Base-by-base conservation (phyloP, 1,140 invertebrate species). In the Melitaea cinxia region DNA sequence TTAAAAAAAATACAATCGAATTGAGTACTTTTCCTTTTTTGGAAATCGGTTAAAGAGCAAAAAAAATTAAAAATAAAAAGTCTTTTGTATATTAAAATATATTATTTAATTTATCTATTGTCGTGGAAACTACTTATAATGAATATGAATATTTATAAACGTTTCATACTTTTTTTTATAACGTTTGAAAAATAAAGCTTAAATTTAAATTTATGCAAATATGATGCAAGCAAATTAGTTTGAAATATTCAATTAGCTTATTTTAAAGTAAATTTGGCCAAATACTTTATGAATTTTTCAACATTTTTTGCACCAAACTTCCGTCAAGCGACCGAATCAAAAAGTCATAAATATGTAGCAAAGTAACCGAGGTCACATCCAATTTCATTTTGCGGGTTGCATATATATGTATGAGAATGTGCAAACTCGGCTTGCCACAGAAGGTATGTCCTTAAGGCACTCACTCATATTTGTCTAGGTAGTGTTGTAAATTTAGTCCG, bases 381-480 rank as follows among this genome's bases (percentile, higher is more conserved):
- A 45, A 19, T 45, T 45, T 45, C 39, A 45, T 45, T 45, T 45
- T 19, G 39, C 39, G 19, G 39, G 39, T 17, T 45, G 39, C 39
- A 45, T 45, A 45, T 45, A 17, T n/a, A 45, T 45, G 39, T n/a
- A 45, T 45, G 17, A 45, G 39, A 45, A 45, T 7, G 39, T 45
- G 9, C 39, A 45, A 37, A 37, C 35, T 15, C 14, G 35, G 35
- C n/a, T 37, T 37, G 35, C 14, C 35, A 14, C 12, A 37, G 12
- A 37, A 14, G 35, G 35, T 37, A 37, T n/a, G 0, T n/a, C 35
- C 12, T 4, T 37, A 37, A 37, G 6, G 6, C 24, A 37, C 14
- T 4, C n/a, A 35, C 35, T 37, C 35, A 14, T 37, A 33, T 33
- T 33, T 33, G 4, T 14, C n/a, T n/a, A 37, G 14, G 5, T 37